phyloP scores from a whole-genome alignment of 2,113 vertebrate genomes.

The Prunella fulvescens region DNA sequence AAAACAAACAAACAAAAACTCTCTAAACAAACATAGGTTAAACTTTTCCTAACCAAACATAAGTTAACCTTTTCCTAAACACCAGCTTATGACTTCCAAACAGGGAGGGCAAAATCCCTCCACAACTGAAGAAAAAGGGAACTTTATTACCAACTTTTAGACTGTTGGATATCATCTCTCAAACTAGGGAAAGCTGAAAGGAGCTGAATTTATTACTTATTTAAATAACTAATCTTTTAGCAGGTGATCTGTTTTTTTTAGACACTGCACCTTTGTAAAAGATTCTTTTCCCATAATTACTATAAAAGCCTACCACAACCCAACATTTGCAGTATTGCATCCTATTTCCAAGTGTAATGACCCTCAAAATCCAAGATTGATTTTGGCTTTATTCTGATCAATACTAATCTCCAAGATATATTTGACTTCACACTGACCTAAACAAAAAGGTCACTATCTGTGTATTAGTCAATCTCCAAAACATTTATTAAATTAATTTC shows the following conservation, averaged over 20 bases:
- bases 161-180: neutral
- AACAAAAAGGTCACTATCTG: conserved; percentile 50
- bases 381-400: conserved; percentile 54
- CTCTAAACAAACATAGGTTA: neutral
- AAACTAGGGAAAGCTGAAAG: neutral
- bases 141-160: neutral
- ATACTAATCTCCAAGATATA: conserved; percentile 64
- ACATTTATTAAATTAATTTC: conserved; percentile 49
- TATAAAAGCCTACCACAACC: neutral
- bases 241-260: neutral
- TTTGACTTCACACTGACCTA: conserved; percentile 58
- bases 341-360: conserved; percentile 61
- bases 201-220: neutral
- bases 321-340: conserved; percentile 10
- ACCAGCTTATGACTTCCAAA: neutral
- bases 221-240: neutral
- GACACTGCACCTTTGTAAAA: neutral
- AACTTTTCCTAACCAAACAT: neutral
- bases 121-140: neutral
- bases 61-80: neutral
- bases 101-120: neutral
- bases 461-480: conserved; percentile 47
- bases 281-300: neutral
- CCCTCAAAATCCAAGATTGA: conserved; percentile 63
- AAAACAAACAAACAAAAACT: neutral